Percentiles rank a stretch among this genome's conserved stretches.
Conservation (phyloP, 2,113 vertebrate genomes). For the Trochalopteron elliotii region DNA sequence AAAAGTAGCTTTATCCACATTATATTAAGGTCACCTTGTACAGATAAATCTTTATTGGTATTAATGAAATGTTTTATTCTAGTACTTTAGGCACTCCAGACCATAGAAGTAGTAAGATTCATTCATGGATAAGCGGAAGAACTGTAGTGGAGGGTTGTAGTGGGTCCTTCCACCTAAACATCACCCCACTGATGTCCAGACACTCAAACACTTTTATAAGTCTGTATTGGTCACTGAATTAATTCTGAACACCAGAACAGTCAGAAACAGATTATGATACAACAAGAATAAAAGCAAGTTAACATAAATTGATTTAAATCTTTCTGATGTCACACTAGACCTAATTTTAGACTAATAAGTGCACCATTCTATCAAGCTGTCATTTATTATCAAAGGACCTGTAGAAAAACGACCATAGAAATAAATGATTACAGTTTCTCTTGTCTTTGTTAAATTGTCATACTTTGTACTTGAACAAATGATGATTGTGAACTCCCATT, state of each 20-base stretch:
- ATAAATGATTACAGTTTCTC: neutral
- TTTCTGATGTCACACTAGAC: neutral
- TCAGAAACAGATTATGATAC: neutral
- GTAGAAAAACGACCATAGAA: neutral
- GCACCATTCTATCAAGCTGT: neutral
- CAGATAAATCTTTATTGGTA: neutral
- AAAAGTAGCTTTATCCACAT: neutral
- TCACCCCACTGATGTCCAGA: neutral
- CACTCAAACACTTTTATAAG: neutral
- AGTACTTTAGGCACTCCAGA: neutral
- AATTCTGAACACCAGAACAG: neutral
- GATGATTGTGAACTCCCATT: neutral
- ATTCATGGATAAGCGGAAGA: neutral
- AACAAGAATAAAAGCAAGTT: neutral
- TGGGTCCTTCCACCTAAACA: neutral
- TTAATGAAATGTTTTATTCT: neutral
- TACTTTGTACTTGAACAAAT: fast-evolving
- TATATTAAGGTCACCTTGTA: neutral
- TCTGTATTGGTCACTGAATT: neutral
- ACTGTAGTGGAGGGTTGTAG: neutral
- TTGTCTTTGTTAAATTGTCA: neutral
- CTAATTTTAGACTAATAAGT: neutral
- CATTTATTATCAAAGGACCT: neutral
- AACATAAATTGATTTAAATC: neutral
- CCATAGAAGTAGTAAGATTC: neutral